Base-by-base conservation (phyloP, 2,113 vertebrate genomes). In the Laticauda colubrina region DNA sequence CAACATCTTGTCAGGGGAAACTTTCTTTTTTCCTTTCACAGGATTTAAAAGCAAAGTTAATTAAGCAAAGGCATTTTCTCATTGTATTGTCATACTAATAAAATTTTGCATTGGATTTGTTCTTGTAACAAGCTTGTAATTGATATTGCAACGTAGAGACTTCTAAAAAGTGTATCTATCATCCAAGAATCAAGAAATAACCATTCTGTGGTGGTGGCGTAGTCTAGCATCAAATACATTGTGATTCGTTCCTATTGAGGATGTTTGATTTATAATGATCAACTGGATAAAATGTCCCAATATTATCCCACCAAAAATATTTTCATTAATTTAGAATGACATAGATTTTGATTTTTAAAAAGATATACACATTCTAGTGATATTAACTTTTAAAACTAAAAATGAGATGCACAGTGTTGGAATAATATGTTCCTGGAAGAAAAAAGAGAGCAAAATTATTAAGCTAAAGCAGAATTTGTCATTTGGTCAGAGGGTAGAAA, bases 1-100 rank as follows among this genome's bases (percentile, higher is more conserved):
- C 93, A 98, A 97, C 98, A 99, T 99, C 96, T 99, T 99, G 97
- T 99, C 99, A 56, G 99, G 98, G 18, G 99, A 99, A 93, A 99
- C 98, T 96, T 99, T 99, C 98, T 99, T 99, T 96, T 98, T 99
- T 95, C 98, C 99, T 99, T 95, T 93, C 8, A 87, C 93, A 8
- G 94, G 55, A 94, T n/a, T 92, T 0, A 43, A 2, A 23, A 18
- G 20, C 92, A 90, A 88, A 12, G 26, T 87, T 92, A 95, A 93
- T 43, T n/a, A 3, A 92, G 11, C 24, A 81, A 86, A 23, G 1
- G 24, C 14, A 55, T 55, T 21, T 2, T 20, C 89, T 34, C 87
- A 15, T 11, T 8, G 90, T 23, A 23, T 26, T 4, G 39, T 4
- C 4, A 69, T 12, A 86, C 23, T 29, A 29, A 88, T 29, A 55